These are phyloP conservation scores for Cephus rjabovi DNA, from an alignment of 2,888 invertebrate genomes.

Conservation along the genomic window DNA sequence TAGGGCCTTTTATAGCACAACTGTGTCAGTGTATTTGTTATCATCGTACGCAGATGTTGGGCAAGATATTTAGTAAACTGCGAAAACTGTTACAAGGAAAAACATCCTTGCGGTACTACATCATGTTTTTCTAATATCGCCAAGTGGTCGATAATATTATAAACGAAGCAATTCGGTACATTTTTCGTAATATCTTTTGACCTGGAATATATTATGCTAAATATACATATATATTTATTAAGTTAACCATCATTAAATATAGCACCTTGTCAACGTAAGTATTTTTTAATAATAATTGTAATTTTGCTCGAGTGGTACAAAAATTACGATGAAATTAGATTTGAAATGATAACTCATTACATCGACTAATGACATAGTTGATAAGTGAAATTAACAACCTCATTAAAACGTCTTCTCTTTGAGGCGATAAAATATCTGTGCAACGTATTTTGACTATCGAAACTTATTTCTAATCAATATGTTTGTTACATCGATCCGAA, in stretches of 20 bases:
- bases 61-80: not conserved
- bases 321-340: not conserved
- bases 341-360: not conserved
- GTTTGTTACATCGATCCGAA: too few relatives aligned
- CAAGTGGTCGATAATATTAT: not conserved
- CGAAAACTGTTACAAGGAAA: not conserved
- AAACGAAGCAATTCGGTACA: not conserved
- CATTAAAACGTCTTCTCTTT: not conserved
- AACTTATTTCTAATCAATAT: too few relatives aligned
- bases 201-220: not conserved
- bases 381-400: not conserved
- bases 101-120: not conserved
- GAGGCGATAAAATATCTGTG: too few relatives aligned
- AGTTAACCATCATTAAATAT: too few relatives aligned
- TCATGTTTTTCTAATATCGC: not conserved
- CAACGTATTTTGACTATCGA: too few relatives aligned
- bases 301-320: not conserved
- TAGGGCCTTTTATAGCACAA: not conserved
- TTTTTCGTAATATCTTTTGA: not conserved
- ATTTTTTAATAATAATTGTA: not conserved
- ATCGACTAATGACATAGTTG: not conserved
- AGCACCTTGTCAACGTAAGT: not conserved
- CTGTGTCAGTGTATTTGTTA: too few relatives aligned
- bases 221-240: not conserved
- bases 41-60: too few relatives aligned